phyloP scores from a whole-genome alignment of 2,113 vertebrate species.

The Labeo catla region DNA sequence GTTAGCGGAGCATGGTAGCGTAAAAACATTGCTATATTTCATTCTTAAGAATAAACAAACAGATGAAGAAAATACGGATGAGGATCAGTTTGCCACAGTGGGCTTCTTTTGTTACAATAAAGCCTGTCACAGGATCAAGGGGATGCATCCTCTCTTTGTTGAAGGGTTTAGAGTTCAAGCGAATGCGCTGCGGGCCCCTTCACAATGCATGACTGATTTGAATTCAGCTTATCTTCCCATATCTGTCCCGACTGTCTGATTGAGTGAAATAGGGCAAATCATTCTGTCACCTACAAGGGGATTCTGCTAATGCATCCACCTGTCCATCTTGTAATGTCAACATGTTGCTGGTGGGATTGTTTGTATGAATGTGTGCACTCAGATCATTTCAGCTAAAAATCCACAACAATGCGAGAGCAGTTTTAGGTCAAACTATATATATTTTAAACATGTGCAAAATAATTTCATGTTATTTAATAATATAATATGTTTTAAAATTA shows the following conservation, averaged over 20 bases:
- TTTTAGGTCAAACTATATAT: not conserved
- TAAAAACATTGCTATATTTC: not conserved
- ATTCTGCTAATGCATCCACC: conserved; percentile 70
- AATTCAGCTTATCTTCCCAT: conserved; percentile 56
- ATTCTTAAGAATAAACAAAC: conserved; percentile 23
- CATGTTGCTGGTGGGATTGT: conserved; percentile 64
- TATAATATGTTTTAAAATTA: too few relatives aligned
- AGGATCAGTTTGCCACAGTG: not conserved
- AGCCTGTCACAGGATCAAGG: conserved; percentile 8
- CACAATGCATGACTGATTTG: conserved; percentile 52
- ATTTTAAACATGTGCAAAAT: not conserved
- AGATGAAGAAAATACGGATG: not conserved
- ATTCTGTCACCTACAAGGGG: conserved; percentile 69
- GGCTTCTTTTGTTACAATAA: not conserved
- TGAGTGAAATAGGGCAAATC: conserved; percentile 72
- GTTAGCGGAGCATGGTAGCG: not conserved
- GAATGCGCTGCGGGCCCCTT: conserved; percentile 49
- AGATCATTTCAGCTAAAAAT: not conserved
- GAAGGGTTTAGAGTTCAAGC: conserved; percentile 49
- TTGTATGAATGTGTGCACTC: not conserved
- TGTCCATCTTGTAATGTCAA: conserved; percentile 68
- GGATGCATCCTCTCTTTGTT: conserved; percentile 23
- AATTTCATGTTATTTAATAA: not conserved
- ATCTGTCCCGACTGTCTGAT: conserved; percentile 66
- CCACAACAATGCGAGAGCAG: not conserved